Percentiles rank a stretch among this genome's conserved stretches.
Conservation (phyloP, 2,113 vertebrate species). For the Rhinoptilus africanus region DNA sequence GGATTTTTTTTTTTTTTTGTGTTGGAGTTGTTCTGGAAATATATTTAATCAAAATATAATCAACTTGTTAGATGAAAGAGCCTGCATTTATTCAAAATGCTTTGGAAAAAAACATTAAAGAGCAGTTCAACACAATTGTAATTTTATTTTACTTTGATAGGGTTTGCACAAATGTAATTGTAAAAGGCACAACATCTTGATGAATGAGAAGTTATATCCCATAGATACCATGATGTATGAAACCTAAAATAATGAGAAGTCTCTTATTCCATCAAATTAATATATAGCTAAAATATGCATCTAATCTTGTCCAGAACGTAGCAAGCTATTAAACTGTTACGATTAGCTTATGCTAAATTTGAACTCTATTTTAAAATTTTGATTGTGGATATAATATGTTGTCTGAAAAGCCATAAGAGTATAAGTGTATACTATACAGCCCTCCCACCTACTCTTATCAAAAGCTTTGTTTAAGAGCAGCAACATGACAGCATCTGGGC, state of each 20-base stretch:
- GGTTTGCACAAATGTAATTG: not conserved
- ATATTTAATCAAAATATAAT: constrained; percentile 40
- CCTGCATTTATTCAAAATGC: constrained; percentile 33
- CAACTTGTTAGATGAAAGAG: constrained; percentile 43
- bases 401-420: not conserved
- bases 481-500: not conserved
- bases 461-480: not conserved
- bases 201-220: not conserved
- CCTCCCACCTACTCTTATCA: not conserved
- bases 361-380: not conserved
- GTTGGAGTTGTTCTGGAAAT: constrained; percentile 34
- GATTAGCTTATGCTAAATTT: not conserved
- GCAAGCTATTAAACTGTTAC: not conserved
- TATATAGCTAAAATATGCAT: not conserved
- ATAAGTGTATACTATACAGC: not conserved
- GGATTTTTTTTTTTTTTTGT: not conserved
- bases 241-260: not conserved
- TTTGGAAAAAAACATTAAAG: not conserved
- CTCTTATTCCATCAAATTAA: not conserved
- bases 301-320: not conserved
- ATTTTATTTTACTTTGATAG: constrained; percentile 47
- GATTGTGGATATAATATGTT: not conserved
- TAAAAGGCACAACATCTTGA: not conserved
- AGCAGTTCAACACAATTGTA: not conserved
- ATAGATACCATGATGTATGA: not conserved